These are phyloP conservation scores for Lamellibrachia columna DNA, from an alignment of 2,888 invertebrate genomes.

Conservation along the genomic window DNA sequence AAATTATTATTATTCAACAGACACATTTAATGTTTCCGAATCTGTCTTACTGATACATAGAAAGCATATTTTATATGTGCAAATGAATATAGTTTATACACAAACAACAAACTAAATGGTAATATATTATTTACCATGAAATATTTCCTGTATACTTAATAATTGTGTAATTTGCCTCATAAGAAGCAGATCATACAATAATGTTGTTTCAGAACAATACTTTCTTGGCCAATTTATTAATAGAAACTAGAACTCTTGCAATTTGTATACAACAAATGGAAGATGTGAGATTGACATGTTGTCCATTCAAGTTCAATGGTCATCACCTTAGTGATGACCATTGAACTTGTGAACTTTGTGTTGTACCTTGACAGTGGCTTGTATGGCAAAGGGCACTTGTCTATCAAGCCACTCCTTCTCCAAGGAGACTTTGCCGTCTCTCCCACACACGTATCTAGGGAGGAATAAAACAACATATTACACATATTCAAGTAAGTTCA, in stretches of 20 bases:
- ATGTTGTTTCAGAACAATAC: too few species aligned
- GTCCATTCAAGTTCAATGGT: neutral
- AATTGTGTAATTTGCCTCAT: too few species aligned
- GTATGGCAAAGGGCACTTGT: conserved; percentile 76
- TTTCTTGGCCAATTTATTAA: neutral
- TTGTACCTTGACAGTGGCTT: conserved; percentile 73
- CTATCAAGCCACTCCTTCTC: conserved; percentile 78
- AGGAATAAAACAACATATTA: neutral
- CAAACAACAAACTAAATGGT: neutral
- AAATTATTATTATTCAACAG: too few species aligned
- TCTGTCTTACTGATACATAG: neutral
- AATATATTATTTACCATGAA: neutral
- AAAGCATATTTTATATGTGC: neutral
- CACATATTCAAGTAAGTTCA: neutral
- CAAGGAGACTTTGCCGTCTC: conserved; percentile 72
- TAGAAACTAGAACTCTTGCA: neutral
- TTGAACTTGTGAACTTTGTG: too few species aligned
- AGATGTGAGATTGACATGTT: neutral
- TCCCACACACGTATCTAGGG: conserved; percentile 67
- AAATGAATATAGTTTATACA: neutral
- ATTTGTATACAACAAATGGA: neutral
- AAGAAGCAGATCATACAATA: too few species aligned
- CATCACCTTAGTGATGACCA: too few species aligned
- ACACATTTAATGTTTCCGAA: neutral
- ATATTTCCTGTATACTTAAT: neutral